A percentile compares a stretch with the other conserved stretches of the same genome.
phyloP scores from a whole-genome alignment of 2,797 vertebrate species.

The Megaceryle alcyon region DNA sequence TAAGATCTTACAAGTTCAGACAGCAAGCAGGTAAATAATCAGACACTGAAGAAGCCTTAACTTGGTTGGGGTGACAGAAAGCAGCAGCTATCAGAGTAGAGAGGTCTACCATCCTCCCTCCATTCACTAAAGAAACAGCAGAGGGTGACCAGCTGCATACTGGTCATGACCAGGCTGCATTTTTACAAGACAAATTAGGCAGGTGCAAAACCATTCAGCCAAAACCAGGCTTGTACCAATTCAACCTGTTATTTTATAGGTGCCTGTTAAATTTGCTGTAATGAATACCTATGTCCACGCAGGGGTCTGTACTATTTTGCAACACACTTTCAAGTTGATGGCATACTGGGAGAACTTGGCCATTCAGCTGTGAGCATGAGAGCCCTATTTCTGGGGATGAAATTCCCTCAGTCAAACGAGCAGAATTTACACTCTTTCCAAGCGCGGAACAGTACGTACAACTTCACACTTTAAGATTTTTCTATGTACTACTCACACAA shows the following conservation, averaged over 20 bases:
- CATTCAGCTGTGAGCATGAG: not conserved
- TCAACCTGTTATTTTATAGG: not conserved
- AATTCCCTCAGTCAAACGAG: not conserved
- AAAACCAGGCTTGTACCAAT: not conserved
- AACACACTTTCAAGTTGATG: not conserved
- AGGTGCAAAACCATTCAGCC: not conserved
- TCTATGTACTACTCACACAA: not conserved
- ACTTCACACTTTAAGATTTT: not conserved
- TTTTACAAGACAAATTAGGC: not conserved
- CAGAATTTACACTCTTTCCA: not conserved
- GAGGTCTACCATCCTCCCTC: not conserved
- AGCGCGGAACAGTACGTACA: not conserved
- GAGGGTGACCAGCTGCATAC: not conserved
- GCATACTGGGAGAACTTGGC: not conserved
- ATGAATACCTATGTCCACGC: not conserved
- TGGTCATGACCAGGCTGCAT: accelerated
- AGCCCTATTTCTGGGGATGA: not conserved
- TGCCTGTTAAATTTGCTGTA: not conserved
- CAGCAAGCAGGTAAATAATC: not conserved
- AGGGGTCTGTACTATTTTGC: not conserved
- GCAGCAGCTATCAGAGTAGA: not conserved
- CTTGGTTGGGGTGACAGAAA: not conserved
- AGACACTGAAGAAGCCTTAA: not conserved
- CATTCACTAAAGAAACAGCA: not conserved
- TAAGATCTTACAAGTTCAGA: not conserved